Evolutionary conservation across 2,797 vertebrate species (phyloP).

Genomic region (Platalea minor): DNA sequence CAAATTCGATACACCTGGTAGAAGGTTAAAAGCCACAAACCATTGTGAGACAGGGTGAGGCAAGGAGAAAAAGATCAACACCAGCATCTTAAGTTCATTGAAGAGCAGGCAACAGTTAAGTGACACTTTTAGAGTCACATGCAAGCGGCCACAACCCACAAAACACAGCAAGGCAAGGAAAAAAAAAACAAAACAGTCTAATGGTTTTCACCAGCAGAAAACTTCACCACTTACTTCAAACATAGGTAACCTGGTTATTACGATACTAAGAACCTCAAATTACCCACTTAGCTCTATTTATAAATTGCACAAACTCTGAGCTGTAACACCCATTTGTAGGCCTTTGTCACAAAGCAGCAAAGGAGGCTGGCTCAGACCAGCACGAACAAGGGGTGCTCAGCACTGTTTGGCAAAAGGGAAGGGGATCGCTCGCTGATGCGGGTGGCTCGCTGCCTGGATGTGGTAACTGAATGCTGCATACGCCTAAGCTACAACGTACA

Average conservation of each 20-base stretch:
- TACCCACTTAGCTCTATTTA: background rate
- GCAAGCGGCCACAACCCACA: background rate
- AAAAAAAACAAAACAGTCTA: background rate
- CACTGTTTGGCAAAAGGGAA: background rate
- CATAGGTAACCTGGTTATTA: background rate
- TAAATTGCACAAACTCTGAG: background rate
- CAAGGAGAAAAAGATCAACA: background rate
- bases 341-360: background rate
- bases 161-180: background rate
- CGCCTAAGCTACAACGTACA: background rate
- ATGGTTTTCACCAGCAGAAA: background rate
- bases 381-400: background rate
- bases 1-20: background rate
- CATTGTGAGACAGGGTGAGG: background rate
- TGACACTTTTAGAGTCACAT: background rate
- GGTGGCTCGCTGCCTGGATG: accelerated
- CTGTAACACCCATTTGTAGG: background rate
- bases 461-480: background rate
- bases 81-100: background rate
- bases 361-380: background rate
- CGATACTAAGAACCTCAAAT: background rate
- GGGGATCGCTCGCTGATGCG: accelerated
- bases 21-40: background rate
- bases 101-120: background rate
- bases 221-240: background rate